Evolutionary conservation across 2,888 invertebrate genomes (phyloP), one percentile per base, ranked within the genome.

Genomic region (Elysia crispata): DNA sequence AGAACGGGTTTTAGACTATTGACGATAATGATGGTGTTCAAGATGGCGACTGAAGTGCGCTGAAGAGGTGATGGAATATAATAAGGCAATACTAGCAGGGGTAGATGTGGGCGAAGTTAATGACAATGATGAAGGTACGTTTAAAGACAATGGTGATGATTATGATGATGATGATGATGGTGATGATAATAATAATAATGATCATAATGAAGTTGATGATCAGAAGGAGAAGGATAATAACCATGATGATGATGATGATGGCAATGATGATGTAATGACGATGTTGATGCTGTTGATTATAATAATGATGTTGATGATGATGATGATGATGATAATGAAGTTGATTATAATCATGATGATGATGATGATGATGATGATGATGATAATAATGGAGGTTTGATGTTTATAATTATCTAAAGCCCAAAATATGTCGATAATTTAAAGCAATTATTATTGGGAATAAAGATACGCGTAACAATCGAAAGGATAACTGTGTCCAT

Each of bases 321-420:
- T 41, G 57, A 73, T 54, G 57, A 73, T 54, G 57, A 73, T 73
- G 57, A 57, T 54, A 28, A 57, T 73, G 25, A 57, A 25, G 25
- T 25, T 73, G 28, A 57, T 54, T 1, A 57, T 73, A 6, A 57
- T 54, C 3, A 73, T 73, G 25, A 57, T 54, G 25, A 57, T 73
- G 25, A 73, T 73, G 25, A 73, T 73, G 25, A 73, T 57, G 25
- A 73, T 57, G 28, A 73, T 57, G 23, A 73, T 57, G 25, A 73
- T 57, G 25, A 73, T 57, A 11, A 41, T 41, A 11, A 41, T 41
- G 41, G 11, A 6, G 41, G 5, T 41, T 3, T 41, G 41, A 11
- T 11, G 41, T 41, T 11, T 41, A 11, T 41, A 41, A 41, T 41
- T 41, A 41, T 41, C 41, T n/a, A n/a, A n/a, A n/a, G n/a, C n/a